Conservation (phyloP, 1,140 invertebrate species). For the Littorina saxatilis region DNA sequence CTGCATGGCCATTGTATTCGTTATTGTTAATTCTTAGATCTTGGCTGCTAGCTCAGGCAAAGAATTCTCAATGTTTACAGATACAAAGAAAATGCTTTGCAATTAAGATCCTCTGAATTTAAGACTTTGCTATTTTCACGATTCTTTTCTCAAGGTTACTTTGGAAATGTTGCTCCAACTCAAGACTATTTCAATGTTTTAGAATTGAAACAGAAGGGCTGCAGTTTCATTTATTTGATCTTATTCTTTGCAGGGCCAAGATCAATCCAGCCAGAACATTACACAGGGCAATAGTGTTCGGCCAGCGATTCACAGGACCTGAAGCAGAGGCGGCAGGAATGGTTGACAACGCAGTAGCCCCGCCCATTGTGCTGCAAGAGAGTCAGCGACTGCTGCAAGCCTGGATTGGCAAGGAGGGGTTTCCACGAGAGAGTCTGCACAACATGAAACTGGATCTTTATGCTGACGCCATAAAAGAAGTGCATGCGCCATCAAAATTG, state of each 20-base stretch:
- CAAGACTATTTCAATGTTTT: too few relatives aligned
- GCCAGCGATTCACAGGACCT: conserved; percentile 37
- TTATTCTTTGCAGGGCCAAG: conserved; percentile 32
- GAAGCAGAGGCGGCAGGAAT: conserved; percentile 34
- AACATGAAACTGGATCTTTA: conserved; percentile 43
- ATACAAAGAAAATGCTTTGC: too few relatives aligned
- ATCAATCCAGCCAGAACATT: not conserved
- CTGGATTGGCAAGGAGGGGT: conserved; percentile 8
- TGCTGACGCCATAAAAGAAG: not conserved
- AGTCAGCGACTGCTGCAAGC: not conserved
- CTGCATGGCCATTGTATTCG: too few relatives aligned
- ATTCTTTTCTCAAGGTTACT: too few relatives aligned
- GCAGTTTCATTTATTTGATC: not conserved
- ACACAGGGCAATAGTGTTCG: conserved; percentile 25
- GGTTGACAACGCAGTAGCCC: not conserved
- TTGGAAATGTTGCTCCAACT: too few relatives aligned
- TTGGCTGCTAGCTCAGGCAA: too few relatives aligned
- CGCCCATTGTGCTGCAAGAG: not conserved
- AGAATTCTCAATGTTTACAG: too few relatives aligned
- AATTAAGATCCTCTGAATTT: too few relatives aligned
- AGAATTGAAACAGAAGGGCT: too few relatives aligned
- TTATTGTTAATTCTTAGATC: too few relatives aligned
- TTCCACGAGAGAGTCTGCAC: conserved; percentile 27
- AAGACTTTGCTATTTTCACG: too few relatives aligned
- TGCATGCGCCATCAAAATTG: not conserved